Conservation (phyloP, 2,888 invertebrate genomes). For the Drosophila meridionalis region DNA sequence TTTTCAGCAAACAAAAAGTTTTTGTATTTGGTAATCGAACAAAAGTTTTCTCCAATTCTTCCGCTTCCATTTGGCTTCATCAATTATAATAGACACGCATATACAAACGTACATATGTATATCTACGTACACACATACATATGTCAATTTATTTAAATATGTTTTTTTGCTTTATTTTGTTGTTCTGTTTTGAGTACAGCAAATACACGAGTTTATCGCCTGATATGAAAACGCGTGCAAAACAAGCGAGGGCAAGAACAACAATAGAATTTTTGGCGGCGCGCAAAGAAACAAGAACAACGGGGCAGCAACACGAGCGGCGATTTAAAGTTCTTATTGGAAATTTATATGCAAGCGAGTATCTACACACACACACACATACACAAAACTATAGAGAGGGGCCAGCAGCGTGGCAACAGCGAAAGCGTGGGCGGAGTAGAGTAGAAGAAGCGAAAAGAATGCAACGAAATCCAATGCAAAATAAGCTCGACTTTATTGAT, state of each 20-base stretch:
- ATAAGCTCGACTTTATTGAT: conserved; percentile 16
- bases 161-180: not conserved
- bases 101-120: not conserved
- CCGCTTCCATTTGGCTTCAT: not conserved
- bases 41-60: not conserved
- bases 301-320: not conserved
- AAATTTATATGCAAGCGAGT: not conserved
- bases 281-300: conserved; percentile 9
- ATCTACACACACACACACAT: not conserved
- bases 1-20: not conserved
- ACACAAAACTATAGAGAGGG: not conserved
- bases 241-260: conserved; percentile 22
- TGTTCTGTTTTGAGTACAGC: conserved; percentile 10
- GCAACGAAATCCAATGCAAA: conserved; percentile 1
- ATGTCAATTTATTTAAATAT: conserved; percentile 1
- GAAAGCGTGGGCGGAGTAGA: conserved; percentile 29
- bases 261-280: conserved; percentile 13
- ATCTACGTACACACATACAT: not conserved
- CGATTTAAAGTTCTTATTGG: conserved; percentile 34
- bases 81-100: not conserved
- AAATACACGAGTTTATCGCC: conserved; percentile 45
- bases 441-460: conserved; percentile 7
- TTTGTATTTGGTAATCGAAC: not conserved
- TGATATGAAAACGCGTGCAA: conserved; percentile 56
- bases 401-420: conserved; percentile 26